phyloP scores from a whole-genome alignment of 1,140 invertebrate genomes.

The Aphaenogaster rudis region DNA sequence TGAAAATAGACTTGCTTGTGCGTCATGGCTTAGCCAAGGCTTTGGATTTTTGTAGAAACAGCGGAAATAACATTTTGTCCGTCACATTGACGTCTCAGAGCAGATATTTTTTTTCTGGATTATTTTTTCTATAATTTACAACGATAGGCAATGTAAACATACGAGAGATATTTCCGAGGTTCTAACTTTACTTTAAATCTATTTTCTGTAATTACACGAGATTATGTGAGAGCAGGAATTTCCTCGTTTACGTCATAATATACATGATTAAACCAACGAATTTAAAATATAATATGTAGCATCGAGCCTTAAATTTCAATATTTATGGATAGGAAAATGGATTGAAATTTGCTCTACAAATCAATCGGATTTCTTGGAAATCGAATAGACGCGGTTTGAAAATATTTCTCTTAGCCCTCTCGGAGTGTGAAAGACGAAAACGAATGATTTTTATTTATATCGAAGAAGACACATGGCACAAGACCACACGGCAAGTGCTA shows the following conservation, averaged over 20 bases:
- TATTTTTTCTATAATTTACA: slow-evolving; percentile 21
- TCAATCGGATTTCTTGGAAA: neutral
- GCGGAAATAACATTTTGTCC: neutral
- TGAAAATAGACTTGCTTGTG: slow-evolving; percentile 37
- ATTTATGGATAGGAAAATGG: too few relatives aligned
- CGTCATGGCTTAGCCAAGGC: slow-evolving; percentile 36
- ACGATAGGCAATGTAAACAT: neutral
- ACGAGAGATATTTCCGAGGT: slow-evolving; percentile 24
- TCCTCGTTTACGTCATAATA: neutral
- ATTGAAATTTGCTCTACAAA: neutral
- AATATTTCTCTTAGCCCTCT: neutral
- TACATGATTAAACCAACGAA: neutral
- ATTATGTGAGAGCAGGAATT: slow-evolving; percentile 1
- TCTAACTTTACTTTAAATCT: neutral
- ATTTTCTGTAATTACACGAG: neutral
- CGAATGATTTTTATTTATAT: slow-evolving; percentile 33
- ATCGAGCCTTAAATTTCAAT: neutral
- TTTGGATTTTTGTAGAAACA: slow-evolving; percentile 35
- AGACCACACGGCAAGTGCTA: slow-evolving; percentile 25
- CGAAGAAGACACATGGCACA: neutral
- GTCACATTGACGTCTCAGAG: slow-evolving; percentile 14
- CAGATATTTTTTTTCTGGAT: neutral
- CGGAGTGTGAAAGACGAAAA: neutral
- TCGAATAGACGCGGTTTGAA: neutral
- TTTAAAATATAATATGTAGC: neutral